Conservation (phyloP, 2,888 invertebrate genomes). For the Machimus atricapillus region DNA sequence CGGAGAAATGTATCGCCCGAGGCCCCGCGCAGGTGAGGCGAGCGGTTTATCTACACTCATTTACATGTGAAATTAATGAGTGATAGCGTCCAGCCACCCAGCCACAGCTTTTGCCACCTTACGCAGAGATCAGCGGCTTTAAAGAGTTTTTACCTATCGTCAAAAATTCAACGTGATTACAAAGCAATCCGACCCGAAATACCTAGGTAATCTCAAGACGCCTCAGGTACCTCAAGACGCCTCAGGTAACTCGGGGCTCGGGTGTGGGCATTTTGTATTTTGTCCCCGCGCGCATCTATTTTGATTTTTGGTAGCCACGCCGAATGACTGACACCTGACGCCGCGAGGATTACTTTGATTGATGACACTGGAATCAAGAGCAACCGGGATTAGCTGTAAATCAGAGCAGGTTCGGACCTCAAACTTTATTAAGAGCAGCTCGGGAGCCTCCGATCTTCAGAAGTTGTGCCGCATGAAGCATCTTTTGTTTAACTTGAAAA, state of each 20-base stretch:
- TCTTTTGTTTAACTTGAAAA: neutral
- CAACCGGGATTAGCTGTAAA: neutral
- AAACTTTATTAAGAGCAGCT: neutral
- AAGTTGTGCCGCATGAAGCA: neutral
- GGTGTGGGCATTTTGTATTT: neutral
- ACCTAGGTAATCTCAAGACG: neutral
- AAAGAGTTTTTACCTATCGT: neutral
- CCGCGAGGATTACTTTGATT: constrained; percentile 41
- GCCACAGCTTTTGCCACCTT: neutral
- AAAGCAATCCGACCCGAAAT: neutral
- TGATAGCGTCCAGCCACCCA: neutral
- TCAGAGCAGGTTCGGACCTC: neutral
- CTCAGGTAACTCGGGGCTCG: neutral
- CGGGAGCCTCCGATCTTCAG: neutral
- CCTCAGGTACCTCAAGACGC: neutral
- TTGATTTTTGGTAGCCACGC: neutral
- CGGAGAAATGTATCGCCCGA: neutral
- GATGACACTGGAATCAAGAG: constrained; percentile 38
- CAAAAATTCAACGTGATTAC: neutral
- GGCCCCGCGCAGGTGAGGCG: neutral
- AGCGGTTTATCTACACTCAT: constrained; percentile 18
- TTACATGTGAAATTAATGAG: constrained; percentile 37
- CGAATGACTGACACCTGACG: constrained; percentile 42
- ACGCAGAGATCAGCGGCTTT: neutral
- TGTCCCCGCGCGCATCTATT: neutral